Conservation (phyloP, 2,797 vertebrate genomes). For the Capromys pilorides region DNA sequence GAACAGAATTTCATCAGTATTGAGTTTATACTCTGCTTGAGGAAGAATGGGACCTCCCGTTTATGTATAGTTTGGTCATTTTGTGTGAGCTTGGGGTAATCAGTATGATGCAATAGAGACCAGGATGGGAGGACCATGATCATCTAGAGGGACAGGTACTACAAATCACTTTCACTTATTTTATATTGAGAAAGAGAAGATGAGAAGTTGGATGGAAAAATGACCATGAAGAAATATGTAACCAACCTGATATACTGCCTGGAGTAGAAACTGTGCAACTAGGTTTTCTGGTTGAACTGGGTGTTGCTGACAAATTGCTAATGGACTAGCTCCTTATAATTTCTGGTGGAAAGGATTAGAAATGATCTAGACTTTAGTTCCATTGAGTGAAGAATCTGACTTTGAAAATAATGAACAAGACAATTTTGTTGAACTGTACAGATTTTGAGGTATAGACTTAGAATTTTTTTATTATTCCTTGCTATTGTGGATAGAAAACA, state of each 20-base stretch:
- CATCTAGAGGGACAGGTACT: background rate
- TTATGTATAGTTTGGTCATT: constrained; percentile 44
- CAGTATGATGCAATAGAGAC: background rate
- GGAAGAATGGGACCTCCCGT: background rate
- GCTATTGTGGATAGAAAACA: constrained; percentile 54
- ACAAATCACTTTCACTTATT: background rate
- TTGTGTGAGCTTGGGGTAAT: background rate
- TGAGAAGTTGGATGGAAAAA: constrained; percentile 45
- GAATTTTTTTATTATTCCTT: constrained; percentile 52
- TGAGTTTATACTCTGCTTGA: constrained; percentile 55
- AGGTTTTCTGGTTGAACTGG: constrained; percentile 76
- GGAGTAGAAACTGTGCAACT: constrained; percentile 66
- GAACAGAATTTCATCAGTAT: constrained; percentile 5
- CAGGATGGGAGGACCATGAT: background rate
- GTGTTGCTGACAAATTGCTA: constrained; percentile 54
- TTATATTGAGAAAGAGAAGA: constrained; percentile 17
- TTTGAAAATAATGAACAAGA: constrained; percentile 59
- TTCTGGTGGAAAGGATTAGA: constrained; percentile 58
- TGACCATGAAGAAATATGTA: constrained; percentile 49
- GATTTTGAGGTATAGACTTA: background rate
- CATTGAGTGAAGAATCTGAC: constrained; percentile 50
- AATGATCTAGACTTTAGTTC: constrained; percentile 34
- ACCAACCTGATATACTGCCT: constrained; percentile 42
- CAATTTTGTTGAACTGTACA: constrained; percentile 49
- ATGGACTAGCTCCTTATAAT: constrained; percentile 47